Base-by-base conservation (phyloP, 2,113 vertebrate species). In the Lutjanus erythropterus region DNA sequence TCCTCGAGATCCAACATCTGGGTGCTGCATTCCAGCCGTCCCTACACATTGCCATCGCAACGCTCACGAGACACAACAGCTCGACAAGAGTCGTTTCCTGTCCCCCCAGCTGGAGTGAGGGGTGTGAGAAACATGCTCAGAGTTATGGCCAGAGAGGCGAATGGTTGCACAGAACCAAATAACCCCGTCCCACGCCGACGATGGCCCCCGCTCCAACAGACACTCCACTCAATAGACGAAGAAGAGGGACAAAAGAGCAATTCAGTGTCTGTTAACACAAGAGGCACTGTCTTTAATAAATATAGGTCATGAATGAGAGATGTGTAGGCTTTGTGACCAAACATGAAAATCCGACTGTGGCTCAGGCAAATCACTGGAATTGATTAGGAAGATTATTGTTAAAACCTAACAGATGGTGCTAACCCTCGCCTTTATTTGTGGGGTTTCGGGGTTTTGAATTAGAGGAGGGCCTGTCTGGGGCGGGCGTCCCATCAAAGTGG, bases 61-160 rank as follows among this genome's bases (percentile, higher is more conserved):
- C 68, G 19, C 80, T 89, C 90, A 89, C 70, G 81, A 82, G 91
- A 91, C 88, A 33, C 59, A 75, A 58, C 71, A 47, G 58, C 59
- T 58, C 4, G 23, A 42, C 58, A 15, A 68, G 35, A 83, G 68
- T 68, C 23, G 59, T 47, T 90, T 91, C 89, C 93, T 91, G 83
- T 83, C 71, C 79, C 42, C 59, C 74, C 78, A 62, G 84, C 84
- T 70, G 80, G 71, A 78, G 69, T 84, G 89, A 89, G 88, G 91
- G 91, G 88, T 90, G 90, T 91, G 91, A 91, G 92, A 93, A 91
- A 87, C 71, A 80, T 9, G 56, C 60, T 87, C 78, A 82, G 88
- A 86, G 92, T 88, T 88, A 88, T 86, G 90, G 77, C 60, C 78
- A 39, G 15, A 47, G 84, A 89, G 91, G 90, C 91, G 81, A 89